These are phyloP conservation scores for Micromesistius poutassou DNA, from an alignment of 2,797 vertebrate species.

Conservation along the genomic window DNA sequence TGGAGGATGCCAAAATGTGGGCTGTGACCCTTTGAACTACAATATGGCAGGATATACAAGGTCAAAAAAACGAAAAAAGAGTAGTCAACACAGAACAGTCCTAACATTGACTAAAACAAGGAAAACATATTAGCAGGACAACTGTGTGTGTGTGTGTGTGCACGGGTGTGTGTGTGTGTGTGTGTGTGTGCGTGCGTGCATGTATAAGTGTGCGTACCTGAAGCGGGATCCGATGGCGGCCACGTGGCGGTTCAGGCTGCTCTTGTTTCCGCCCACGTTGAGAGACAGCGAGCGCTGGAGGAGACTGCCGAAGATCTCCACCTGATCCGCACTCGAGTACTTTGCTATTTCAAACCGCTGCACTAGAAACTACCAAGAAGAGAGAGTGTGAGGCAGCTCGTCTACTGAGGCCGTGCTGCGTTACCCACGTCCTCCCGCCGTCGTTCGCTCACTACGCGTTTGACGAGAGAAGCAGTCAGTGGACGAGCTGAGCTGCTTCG, in stretches of 20 bases:
- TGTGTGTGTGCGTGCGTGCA: not conserved
- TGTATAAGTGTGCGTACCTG: slow-evolving; percentile 69
- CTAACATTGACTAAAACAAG: not conserved
- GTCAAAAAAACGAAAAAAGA: not conserved
- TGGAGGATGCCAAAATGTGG: not conserved
- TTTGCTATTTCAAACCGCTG: slow-evolving; percentile 98
- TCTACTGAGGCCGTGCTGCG: not conserved
- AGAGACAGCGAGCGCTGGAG: slow-evolving; percentile 90
- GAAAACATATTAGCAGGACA: too few species aligned
- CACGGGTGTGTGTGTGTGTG: not conserved
- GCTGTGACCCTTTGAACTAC: not conserved
- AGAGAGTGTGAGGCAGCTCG: not conserved
- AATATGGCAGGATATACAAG: not conserved
- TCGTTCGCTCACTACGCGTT: too few species aligned
- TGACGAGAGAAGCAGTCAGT: not conserved
- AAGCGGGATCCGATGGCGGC: slow-evolving; percentile 94
- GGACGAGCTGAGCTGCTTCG: not conserved
- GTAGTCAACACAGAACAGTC: not conserved
- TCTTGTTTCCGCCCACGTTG: slow-evolving; percentile 84
- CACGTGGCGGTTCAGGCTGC: slow-evolving; percentile 89
- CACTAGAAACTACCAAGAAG: slow-evolving; percentile 82
- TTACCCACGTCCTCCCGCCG: too few species aligned
- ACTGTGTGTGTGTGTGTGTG: too few species aligned
- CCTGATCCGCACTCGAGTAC: slow-evolving; percentile 96
- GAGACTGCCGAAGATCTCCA: slow-evolving; percentile 93